Percentiles rank a stretch among this genome's conserved stretches.
These are phyloP conservation scores for western clawed frog (Xenopus tropicalis) DNA, from an alignment of 2,113 vertebrate species.

Conservation along the genomic window UCB_Xtro_10.0 CM004450.2:116643001-116643500, in stretches of 20 bases:
- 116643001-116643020: not conserved
- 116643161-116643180: not conserved
- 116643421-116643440: not conserved
- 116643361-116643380: not conserved
- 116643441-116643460: not conserved
- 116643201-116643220: not conserved
- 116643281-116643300: not conserved
- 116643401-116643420: not conserved
- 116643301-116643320: not conserved
- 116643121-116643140: not conserved
- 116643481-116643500: not conserved
- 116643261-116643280: too few species aligned
- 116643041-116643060: not conserved
- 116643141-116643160: too few species aligned
- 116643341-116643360: not conserved
- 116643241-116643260: too few species aligned
- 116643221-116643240: too few species aligned
- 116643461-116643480: not conserved
- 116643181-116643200: not conserved
- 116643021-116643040: not conserved
- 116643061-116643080: conserved; percentile 7
- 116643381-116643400: not conserved
- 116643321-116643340: not conserved
- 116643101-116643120: not conserved
- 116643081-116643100: not conserved